phyloP scores from a whole-genome alignment of 1,140 invertebrate genomes.

The Batillaria attramentaria region DNA sequence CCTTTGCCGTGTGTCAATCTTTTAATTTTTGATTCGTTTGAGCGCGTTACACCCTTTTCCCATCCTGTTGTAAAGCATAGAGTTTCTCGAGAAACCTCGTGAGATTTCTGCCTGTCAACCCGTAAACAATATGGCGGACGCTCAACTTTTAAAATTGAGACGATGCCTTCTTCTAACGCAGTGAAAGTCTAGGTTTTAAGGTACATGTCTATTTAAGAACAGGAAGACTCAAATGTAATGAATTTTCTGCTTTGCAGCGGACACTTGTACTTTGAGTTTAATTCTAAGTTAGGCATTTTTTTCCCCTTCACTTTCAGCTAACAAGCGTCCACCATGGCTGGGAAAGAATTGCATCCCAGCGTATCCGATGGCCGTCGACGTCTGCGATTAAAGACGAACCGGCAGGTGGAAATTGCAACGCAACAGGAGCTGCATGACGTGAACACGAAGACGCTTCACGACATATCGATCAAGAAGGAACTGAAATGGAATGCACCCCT shows the following conservation, averaged over 20 bases:
- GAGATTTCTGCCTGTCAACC: slow-evolving; percentile 46
- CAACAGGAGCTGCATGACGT: slow-evolving; percentile 54
- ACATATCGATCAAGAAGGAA: slow-evolving; percentile 46
- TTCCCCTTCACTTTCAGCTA: background rate
- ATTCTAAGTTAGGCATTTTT: background rate
- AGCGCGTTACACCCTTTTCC: background rate
- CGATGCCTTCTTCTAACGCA: too few species aligned
- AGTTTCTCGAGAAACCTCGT: slow-evolving; percentile 21
- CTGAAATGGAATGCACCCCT: slow-evolving; percentile 35
- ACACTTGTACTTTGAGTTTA: too few species aligned
- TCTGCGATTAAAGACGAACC: slow-evolving; percentile 47
- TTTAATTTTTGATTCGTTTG: slow-evolving; percentile 13
- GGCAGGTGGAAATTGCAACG: slow-evolving; percentile 46
- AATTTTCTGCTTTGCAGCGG: too few species aligned
- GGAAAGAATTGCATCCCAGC: slow-evolving; percentile 36
- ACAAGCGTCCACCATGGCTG: slow-evolving; percentile 27
- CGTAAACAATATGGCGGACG: slow-evolving; percentile 48
- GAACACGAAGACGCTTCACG: slow-evolving; percentile 41
- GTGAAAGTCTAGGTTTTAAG: too few species aligned
- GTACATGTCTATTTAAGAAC: too few species aligned
- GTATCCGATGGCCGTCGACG: slow-evolving; percentile 30
- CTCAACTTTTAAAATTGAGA: background rate
- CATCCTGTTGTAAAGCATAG: background rate
- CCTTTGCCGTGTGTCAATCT: background rate
- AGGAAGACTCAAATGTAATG: too few species aligned